Base-by-base conservation (phyloP, 2,888 invertebrate genomes). In the Tenthredo distinguenda region DNA sequence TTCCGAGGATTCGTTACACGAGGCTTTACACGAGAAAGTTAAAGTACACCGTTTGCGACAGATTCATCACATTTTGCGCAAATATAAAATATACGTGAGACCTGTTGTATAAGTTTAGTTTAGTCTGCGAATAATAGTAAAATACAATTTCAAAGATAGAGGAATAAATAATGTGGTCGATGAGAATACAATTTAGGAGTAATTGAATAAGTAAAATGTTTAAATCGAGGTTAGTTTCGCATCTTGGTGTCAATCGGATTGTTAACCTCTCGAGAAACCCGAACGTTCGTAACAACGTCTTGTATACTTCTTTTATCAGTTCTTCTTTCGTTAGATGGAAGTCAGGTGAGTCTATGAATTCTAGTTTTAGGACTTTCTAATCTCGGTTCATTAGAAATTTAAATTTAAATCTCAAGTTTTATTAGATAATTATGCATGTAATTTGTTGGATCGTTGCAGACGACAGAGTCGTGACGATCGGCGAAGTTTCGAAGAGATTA, bases 401-500 rank as follows among this genome's bases (percentile, higher is more conserved):
- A n/a, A n/a, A n/a, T n/a, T n/a, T n/a, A n/a, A n/a, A n/a, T n/a
- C 15, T 55, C n/a, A 26, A 37, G 18, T 74, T 18, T 71, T 5
- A 43, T 43, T 71, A 47, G 43, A 43, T 58, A 18, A 55, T 58
- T n/a, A n/a, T 83, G 40, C 3, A 34, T 85, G 68, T 26, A 77
- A 47, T 55, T 86, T 65, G 40, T 65, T 65, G 40, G n/a, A 37
- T 26, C 43, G 15, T 58, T 85, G 21, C 86, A 92, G 92, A 90
- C 37, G 87, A 90, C 71, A 71, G 87, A 4, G 86, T 90, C 18
- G 96, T 97, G 76, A 96, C 96, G 58, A 97, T 98, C 89, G 97
- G 97, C 88, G 96, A 96, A 94, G 95, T 97, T 87, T 95, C 95
- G 55, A 97, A 96, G 92, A 94, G 95, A 83, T 90, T 96, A n/a